phyloP scores from a whole-genome alignment of 2,888 invertebrate species.

The Adelognathus sp. region DNA sequence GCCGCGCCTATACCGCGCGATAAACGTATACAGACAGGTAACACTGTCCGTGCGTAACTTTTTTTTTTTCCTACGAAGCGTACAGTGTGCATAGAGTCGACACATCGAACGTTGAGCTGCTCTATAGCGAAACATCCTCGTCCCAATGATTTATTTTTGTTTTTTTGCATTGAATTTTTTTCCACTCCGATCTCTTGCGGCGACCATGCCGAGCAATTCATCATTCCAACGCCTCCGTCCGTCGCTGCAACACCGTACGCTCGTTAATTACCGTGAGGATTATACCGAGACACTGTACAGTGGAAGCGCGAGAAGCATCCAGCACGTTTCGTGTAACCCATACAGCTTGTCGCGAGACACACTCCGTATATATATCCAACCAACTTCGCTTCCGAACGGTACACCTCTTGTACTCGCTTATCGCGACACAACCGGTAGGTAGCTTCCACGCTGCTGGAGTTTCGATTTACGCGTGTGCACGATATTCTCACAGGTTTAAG shows the following conservation, averaged over 20 bases:
- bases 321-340: constrained; percentile 31
- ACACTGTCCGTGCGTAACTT: constrained; percentile 13
- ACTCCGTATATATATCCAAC: constrained; percentile 10
- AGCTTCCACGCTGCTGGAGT: background rate
- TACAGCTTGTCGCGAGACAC: background rate
- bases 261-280: constrained; percentile 64
- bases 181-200: constrained; percentile 30
- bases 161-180: constrained; percentile 31
- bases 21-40: constrained; percentile 7
- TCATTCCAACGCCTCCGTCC: constrained; percentile 62
- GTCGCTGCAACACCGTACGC: constrained; percentile 55
- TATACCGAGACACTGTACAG: constrained; percentile 52
- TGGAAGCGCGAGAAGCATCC: constrained; percentile 40
- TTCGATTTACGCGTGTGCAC: constrained; percentile 23
- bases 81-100: constrained; percentile 27
- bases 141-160: constrained; percentile 44
- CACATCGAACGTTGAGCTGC: constrained; percentile 31
- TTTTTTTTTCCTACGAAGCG: constrained; percentile 1
- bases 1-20: background rate
- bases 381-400: constrained; percentile 14
- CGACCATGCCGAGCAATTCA: constrained; percentile 57
- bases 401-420: constrained; percentile 36
- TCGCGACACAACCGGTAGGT: constrained; percentile 40
- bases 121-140: constrained; percentile 13
- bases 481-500: background rate